A percentile compares a stretch with the other conserved stretches of the same genome.
These are phyloP conservation scores for Phorcus lineatus DNA, from an alignment of 2,888 invertebrate species.

Conservation along the genomic window DNA sequence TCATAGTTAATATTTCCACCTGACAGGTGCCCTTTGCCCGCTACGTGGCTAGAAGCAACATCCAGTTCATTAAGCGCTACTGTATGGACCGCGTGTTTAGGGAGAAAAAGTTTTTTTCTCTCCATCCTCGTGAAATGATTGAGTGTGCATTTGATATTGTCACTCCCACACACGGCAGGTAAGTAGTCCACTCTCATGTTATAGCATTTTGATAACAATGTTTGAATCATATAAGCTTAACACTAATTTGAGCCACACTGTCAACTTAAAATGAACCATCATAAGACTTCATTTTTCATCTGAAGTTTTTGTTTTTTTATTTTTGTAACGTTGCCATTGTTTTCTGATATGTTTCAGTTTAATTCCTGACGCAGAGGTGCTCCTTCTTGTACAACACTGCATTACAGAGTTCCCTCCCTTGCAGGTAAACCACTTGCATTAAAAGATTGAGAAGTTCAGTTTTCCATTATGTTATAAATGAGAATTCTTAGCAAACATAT, in stretches of 20 bases:
- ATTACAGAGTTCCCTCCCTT: slow-evolving; percentile 82
- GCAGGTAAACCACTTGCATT: slow-evolving; percentile 70
- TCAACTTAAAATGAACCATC: too few species aligned
- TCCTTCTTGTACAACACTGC: slow-evolving; percentile 86
- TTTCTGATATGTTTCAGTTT: slow-evolving; percentile 75
- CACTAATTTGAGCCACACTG: too few species aligned
- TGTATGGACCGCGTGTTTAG: slow-evolving; percentile 90
- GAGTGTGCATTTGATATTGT: slow-evolving; percentile 97
- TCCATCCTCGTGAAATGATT: slow-evolving; percentile 90
- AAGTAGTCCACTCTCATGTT: slow-evolving; percentile 21
- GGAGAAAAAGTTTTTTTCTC: slow-evolving; percentile 82
- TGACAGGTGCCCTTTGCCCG: slow-evolving; percentile 83
- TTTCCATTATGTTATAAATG: too few species aligned
- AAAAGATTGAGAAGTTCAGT: too few species aligned
- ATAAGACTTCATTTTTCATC: too few species aligned
- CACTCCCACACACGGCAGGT: slow-evolving; percentile 79
- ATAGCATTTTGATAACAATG: too few species aligned
- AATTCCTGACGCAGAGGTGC: slow-evolving; percentile 89
- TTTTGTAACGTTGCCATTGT: background rate
- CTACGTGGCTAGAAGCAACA: slow-evolving; percentile 86
- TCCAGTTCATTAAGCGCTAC: slow-evolving; percentile 88
- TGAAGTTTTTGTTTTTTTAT: too few species aligned
- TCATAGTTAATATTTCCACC: background rate
- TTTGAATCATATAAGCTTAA: background rate
- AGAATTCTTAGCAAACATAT: too few species aligned